Evolutionary conservation across 2,797 vertebrate species (phyloP), one percentile per base, ranked within the genome.

Genomic region (Epinephelus awoara): DNA sequence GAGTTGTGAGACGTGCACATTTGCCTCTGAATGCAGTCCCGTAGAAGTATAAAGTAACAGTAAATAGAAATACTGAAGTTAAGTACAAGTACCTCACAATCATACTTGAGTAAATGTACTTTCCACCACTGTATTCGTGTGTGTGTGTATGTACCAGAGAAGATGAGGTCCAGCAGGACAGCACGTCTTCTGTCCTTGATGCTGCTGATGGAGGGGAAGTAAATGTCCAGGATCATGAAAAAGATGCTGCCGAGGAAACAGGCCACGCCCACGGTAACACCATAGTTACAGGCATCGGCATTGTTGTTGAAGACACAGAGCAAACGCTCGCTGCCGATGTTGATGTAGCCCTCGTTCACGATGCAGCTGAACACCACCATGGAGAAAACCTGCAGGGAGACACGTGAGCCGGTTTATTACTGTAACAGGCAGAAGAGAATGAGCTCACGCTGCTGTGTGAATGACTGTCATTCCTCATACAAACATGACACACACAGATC

Each of bases 131-230:
- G 34, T 34, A 6, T 6, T 34, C n/a, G n/a, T 55, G 1, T 58
- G 40, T 34, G 25, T 42, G 23, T 19, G n/a, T 21, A 40, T 21
- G 27, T 93, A 98, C 98, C 98, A 90, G 98, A 99, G 88, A 98
- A 97, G 77, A 91, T 92, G 0, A 98, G 95, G 92, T 99, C 98
- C 19, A 98, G 83, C 40, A 99, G 93, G 44, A 99, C 97, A 0
- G 95, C 96, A 0, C 96, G 94, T 62, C 96, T 96, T 56, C 98
- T 95, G 92, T 99, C 97, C 86, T 95, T 96, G 69, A 99, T 93
- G 6, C 95, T 99, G 95, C 97, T 99, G 94, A 99, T 98, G 94
- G 97, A 96, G 79, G 98, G 97, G 91, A 99, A 99, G 88, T 97
- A 95, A 86, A 96, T 58, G 67, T 99, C 98, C 80, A 99, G 77